phyloP scores from a whole-genome alignment of 2,888 invertebrate genomes.

The Sinhomidia bicolor region DNA sequence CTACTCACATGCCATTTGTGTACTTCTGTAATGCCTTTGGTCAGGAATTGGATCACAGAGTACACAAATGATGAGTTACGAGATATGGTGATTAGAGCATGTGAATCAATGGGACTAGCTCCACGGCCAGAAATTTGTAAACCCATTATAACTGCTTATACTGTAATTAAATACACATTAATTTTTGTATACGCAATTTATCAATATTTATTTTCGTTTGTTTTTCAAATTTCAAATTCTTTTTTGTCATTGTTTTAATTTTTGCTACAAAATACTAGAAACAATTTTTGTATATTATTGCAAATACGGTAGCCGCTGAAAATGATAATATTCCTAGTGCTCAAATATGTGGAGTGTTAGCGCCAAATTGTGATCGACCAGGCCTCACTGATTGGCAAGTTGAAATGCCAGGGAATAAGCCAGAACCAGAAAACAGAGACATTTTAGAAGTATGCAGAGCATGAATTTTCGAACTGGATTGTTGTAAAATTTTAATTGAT shows the following conservation, averaged over 20 bases:
- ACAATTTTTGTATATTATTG: slow-evolving; percentile 85
- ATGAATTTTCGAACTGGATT: too few species aligned
- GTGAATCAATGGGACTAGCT: slow-evolving; percentile 59
- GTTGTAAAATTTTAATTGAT: neutral
- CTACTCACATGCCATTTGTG: neutral
- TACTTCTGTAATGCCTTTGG: neutral
- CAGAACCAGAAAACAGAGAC: slow-evolving; percentile 19
- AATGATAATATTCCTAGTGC: slow-evolving; percentile 68
- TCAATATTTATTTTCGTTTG: neutral
- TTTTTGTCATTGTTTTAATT: neutral
- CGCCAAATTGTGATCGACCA: slow-evolving; percentile 59
- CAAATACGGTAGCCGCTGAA: slow-evolving; percentile 83
- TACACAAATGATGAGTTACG: slow-evolving; percentile 32
- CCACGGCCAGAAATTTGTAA: slow-evolving; percentile 71
- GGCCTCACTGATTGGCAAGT: slow-evolving; percentile 67
- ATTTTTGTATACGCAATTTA: too few species aligned
- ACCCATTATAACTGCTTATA: slow-evolving; percentile 73
- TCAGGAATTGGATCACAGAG: neutral
- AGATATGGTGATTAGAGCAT: slow-evolving; percentile 52
- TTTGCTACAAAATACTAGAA: slow-evolving; percentile 83
- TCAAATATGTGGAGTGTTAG: slow-evolving; percentile 84
- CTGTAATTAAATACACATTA: too few species aligned
- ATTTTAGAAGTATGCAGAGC: neutral
- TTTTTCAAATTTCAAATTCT: neutral
- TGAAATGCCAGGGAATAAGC: slow-evolving; percentile 61